Evolutionary conservation across 2,888 invertebrate species (phyloP).

Genomic region (Agrilus biguttatus): DNA sequence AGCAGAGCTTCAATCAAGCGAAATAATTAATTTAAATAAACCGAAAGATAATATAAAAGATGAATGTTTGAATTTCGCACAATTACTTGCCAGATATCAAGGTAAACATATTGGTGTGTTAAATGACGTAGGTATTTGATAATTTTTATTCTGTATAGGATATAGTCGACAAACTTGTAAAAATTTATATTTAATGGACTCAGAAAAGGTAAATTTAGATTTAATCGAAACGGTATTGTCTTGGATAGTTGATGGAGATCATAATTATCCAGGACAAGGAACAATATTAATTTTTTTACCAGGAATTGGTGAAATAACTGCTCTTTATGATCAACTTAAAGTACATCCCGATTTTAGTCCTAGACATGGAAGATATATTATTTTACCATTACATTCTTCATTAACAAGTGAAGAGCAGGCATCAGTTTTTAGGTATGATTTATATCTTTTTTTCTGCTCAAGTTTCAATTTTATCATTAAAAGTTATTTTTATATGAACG

Average conservation of each 20-base stretch:
- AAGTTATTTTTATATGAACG: too few relatives aligned
- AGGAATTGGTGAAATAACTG: slow-evolving; percentile 64
- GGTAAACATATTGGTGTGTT: slow-evolving; percentile 22
- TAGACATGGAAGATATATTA: slow-evolving; percentile 46
- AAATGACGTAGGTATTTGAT: neutral
- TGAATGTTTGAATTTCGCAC: slow-evolving; percentile 53
- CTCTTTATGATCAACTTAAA: slow-evolving; percentile 50
- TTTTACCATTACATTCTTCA: slow-evolving; percentile 78
- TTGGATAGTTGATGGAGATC: slow-evolving; percentile 57
- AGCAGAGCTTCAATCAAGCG: slow-evolving; percentile 48
- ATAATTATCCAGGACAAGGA: slow-evolving; percentile 52
- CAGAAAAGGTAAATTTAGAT: slow-evolving; percentile 64
- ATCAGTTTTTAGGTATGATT: slow-evolving; percentile 43
- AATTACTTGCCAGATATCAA: slow-evolving; percentile 51
- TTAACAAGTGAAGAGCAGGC: slow-evolving; percentile 74
- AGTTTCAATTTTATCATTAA: neutral
- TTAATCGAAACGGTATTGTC: slow-evolving; percentile 55
- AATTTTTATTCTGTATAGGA: slow-evolving; percentile 19
- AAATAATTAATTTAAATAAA: slow-evolving; percentile 39
- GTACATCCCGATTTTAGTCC: slow-evolving; percentile 50
- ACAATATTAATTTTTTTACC: slow-evolving; percentile 71
- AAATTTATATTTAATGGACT: slow-evolving; percentile 61
- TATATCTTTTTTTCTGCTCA: neutral
- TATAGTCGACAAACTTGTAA: slow-evolving; percentile 52
- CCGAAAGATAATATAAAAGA: slow-evolving; percentile 50